These are phyloP conservation scores for Leptarthrus brevirostris DNA, from an alignment of 2,888 invertebrate genomes.

Conservation along the genomic window DNA sequence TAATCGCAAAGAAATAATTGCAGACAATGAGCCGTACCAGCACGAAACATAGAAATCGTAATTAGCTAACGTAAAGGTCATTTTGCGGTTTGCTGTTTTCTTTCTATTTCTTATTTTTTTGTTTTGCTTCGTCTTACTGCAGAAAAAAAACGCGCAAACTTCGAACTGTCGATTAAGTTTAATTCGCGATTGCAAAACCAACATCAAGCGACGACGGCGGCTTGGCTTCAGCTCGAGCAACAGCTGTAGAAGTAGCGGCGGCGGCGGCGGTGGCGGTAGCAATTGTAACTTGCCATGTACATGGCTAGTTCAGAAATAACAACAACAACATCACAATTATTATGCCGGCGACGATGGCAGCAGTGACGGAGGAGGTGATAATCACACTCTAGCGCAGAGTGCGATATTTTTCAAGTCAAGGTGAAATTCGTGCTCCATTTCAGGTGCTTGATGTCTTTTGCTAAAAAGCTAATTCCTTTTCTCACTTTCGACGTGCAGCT, in stretches of 20 bases:
- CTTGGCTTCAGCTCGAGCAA: too few relatives aligned
- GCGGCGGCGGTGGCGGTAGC: too few relatives aligned
- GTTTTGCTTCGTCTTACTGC: neutral
- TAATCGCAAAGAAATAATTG: conserved; percentile 13
- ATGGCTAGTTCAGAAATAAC: neutral
- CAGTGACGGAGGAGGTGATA: neutral
- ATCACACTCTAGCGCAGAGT: neutral
- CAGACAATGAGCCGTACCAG: conserved; percentile 1
- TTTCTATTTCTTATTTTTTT: neutral
- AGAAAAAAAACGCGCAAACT: conserved; percentile 12
- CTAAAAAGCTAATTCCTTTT: conserved; percentile 19
- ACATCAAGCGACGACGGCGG: too few relatives aligned
- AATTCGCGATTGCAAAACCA: neutral
- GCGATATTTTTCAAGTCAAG: conserved; percentile 42
- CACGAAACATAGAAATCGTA: conserved; percentile 33
- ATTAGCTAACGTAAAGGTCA: conserved; percentile 35
- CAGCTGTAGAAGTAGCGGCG: too few relatives aligned
- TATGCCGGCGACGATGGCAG: neutral
- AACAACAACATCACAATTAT: neutral
- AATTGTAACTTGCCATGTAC: neutral
- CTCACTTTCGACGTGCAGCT: conserved; percentile 22
- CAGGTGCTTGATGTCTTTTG: conserved; percentile 42
- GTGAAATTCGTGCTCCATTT: conserved; percentile 46
- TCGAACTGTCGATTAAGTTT: neutral
- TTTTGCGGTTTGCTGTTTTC: conserved; percentile 15